Base-by-base conservation (phyloP, 2,888 invertebrate genomes). In the Drosophila rellima region DNA sequence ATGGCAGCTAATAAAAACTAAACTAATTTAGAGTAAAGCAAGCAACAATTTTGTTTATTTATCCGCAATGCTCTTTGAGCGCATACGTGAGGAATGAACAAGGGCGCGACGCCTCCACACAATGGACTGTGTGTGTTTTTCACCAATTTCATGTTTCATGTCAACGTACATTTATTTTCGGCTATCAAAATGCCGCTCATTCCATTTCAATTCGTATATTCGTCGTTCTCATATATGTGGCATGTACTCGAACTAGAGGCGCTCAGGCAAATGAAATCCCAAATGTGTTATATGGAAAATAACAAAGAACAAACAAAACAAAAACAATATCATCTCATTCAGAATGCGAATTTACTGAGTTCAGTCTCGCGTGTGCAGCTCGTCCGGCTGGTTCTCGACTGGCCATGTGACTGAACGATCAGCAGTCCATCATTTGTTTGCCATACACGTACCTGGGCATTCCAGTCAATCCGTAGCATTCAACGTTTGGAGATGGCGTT, bases 281-380 rank as follows among this genome's bases (percentile, higher is more conserved):
- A 77, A 76, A 75, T 76, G 72, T 75, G 74, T 61, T 76, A 40
- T 76, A 68, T 76, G 74, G 63, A 63, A 75, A 72, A 67, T 40
- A 63, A 57, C 37, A 42, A 67, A 48, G 35, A 50, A 42, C 35
- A 35, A 35, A 42, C 52, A 50, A 31, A 48, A 64, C n/a, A 44
- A 72, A 69, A 63, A 45, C 44, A 56, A 56, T 33, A 23, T 20
- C 42, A 42, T 23, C 67, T 74, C 87, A 80, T 70, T 74, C 63
- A 69, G 63, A 74, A 74, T 84, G 80, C 71, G 84, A 79, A 55
- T 74, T 78, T 55, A 56, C 45, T 63, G 68, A 55, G 62, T 66
- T 85, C 80, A 86, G 82, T 82, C 77, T 82, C 83, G 78, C 54
- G 67, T 87, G 82, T 71, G 82, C 82, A 84, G 70, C 82, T 77